Conservation (phyloP, 1,140 invertebrate genomes). For the Anoplolepis gracilipes region DNA sequence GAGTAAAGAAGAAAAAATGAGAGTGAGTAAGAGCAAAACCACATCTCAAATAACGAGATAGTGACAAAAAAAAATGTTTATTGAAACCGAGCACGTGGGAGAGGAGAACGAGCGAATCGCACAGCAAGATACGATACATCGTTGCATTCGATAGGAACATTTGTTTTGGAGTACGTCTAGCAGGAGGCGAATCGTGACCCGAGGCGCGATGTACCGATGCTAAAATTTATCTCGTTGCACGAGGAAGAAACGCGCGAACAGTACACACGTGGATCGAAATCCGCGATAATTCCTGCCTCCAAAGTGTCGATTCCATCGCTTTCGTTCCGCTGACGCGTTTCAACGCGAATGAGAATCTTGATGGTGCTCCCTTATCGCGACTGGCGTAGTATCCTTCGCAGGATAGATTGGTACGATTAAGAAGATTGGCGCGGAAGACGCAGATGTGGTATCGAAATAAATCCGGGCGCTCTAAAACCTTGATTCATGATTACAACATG, state of each 20-base stretch:
- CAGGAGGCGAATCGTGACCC: conserved; percentile 40
- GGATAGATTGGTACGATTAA: background rate
- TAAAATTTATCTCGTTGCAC: conserved; percentile 39
- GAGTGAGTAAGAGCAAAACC: background rate
- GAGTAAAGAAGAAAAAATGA: background rate
- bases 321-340: conserved; percentile 20
- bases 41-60: conserved; percentile 6
- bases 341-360: conserved; percentile 18
- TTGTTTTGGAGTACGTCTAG: conserved; percentile 50
- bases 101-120: conserved; percentile 1
- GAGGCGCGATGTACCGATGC: conserved; percentile 51
- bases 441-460: background rate
- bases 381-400: background rate
- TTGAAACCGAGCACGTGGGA: background rate
- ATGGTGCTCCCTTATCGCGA: conserved; percentile 15
- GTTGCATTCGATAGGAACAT: conserved; percentile 45
- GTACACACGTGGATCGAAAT: conserved; percentile 42
- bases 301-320: conserved; percentile 48
- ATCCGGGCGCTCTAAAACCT: background rate
- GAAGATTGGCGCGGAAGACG: background rate
- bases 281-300: conserved; percentile 38
- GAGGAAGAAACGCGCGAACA: background rate
- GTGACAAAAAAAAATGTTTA: conserved; percentile 39
- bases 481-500: background rate
- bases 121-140: conserved; percentile 40